These are phyloP conservation scores for Oscheius sp. DNA, from an alignment of 2,888 invertebrate genomes.

Conservation along the genomic window DNA sequence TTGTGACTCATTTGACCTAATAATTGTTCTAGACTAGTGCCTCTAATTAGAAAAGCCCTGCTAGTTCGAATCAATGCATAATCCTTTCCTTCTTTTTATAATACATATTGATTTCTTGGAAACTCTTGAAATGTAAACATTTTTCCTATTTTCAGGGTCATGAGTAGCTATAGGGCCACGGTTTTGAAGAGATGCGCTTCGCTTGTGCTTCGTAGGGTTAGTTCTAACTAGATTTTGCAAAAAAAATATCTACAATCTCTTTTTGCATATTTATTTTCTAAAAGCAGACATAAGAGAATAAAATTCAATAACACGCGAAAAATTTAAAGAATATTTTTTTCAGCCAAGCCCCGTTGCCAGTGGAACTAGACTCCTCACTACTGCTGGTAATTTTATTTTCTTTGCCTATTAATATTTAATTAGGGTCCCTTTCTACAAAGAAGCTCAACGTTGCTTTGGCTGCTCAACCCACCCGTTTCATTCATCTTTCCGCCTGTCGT, in stretches of 20 bases:
- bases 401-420: not conserved
- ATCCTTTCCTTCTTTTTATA: no score
- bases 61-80: no score
- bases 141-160: constrained; percentile 11
- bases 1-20: no score
- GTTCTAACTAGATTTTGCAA: not conserved
- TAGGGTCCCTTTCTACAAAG: constrained; percentile 7
- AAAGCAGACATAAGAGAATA: not conserved
- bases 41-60: no score
- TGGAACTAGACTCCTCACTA: constrained; percentile 4
- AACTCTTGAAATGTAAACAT: no score
- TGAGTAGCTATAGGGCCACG: constrained; percentile 16
- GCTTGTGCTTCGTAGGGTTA: constrained; percentile 11
- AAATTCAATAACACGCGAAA: no score
- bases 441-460: constrained; percentile 5
- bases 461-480: constrained; percentile 10
- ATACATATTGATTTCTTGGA: no score
- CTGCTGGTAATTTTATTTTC: constrained; percentile 4
- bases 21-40: no score
- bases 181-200: constrained; percentile 11
- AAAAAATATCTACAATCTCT: not conserved
- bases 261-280: not conserved
- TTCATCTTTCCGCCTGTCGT: constrained; percentile 19
- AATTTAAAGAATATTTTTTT: not conserved
- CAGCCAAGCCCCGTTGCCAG: constrained; percentile 1